Percentiles rank a stretch among this genome's conserved stretches.
These are phyloP conservation scores for Centropus bengalensis DNA, from an alignment of 2,113 vertebrate species.

Conservation along the genomic window DNA sequence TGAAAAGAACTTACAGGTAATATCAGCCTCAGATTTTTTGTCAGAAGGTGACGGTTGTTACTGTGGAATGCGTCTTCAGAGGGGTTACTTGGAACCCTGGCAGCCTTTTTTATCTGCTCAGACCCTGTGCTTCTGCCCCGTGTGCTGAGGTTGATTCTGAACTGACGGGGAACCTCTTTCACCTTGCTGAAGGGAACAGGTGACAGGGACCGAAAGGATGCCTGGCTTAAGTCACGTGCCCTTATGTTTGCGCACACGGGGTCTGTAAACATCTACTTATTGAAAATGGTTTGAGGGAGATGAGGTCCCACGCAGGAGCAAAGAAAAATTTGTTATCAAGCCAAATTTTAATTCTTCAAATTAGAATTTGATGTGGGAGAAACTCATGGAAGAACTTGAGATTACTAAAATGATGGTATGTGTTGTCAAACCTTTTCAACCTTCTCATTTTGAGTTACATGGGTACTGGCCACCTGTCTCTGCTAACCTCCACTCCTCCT, in stretches of 20 bases:
- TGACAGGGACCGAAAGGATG: background rate
- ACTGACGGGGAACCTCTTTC: background rate
- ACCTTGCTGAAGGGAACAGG: background rate
- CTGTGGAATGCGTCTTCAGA: background rate
- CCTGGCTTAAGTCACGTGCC: background rate
- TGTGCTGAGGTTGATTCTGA: fast-evolving
- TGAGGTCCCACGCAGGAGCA: background rate
- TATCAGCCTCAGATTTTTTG: background rate
- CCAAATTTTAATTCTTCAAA: background rate
- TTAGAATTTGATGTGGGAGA: background rate
- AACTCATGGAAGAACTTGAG: background rate
- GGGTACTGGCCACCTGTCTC: background rate
- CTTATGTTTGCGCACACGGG: background rate
- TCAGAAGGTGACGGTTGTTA: background rate
- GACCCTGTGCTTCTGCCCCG: background rate
- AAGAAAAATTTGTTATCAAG: background rate
- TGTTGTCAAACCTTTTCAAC: background rate
- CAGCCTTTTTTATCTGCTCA: background rate
- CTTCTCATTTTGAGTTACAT: background rate
- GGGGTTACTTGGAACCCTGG: background rate
- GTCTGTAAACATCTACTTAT: background rate
- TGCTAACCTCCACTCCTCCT: background rate
- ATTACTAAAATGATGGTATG: background rate
- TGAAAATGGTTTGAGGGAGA: background rate
- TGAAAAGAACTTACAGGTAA: background rate